Percentiles rank a stretch among this genome's conserved stretches.
These are phyloP conservation scores for Carlito syrichta DNA, from an alignment of 2,113 vertebrate genomes.

Conservation along the genomic window DNA sequence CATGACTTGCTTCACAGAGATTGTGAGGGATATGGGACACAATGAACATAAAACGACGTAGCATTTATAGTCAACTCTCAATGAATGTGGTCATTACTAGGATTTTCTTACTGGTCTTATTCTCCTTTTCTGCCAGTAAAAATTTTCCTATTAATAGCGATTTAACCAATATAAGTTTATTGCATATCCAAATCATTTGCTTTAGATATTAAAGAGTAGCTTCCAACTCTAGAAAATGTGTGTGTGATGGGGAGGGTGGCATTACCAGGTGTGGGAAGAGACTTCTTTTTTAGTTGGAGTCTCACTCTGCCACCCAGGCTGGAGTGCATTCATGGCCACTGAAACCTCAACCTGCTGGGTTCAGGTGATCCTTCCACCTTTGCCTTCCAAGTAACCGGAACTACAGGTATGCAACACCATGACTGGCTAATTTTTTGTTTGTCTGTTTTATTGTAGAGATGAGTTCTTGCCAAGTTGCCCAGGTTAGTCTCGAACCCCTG, in stretches of 20 bases:
- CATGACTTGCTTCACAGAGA: background rate
- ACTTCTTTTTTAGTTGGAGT: no score
- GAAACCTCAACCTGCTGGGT: no score
- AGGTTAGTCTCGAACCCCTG: no score
- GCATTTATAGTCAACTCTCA: background rate
- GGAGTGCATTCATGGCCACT: no score
- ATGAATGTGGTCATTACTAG: background rate
- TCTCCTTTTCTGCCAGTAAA: background rate
- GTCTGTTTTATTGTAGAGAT: no score
- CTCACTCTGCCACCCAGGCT: no score
- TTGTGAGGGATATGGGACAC: background rate
- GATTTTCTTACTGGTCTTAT: background rate
- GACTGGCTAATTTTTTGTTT: no score
- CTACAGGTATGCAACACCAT: no score
- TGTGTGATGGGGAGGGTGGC: background rate
- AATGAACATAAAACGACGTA: background rate
- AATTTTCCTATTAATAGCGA: background rate
- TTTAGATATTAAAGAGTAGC: background rate
- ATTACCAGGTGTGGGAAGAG: no score
- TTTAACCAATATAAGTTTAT: background rate
- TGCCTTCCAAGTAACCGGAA: no score
- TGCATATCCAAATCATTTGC: background rate
- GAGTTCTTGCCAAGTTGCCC: no score
- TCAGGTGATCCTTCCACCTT: no score
- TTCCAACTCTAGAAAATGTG: background rate